Percentiles rank a stretch among this genome's conserved stretches.
These are phyloP conservation scores for Cenopis cana DNA, from an alignment of 2,888 invertebrate species.

Conservation along the genomic window DNA sequence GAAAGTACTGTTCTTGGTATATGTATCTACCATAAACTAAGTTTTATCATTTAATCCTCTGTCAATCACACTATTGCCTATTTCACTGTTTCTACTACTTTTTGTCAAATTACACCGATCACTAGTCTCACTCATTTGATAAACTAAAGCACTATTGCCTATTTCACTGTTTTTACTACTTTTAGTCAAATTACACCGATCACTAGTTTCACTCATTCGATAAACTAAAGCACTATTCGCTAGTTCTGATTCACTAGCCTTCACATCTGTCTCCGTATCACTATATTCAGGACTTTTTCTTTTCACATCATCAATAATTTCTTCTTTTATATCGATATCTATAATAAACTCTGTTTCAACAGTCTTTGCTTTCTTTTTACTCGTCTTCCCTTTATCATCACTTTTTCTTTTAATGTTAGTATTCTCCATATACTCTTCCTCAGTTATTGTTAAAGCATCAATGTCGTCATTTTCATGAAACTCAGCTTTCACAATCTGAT, in stretches of 20 bases:
- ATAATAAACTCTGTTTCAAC: background rate
- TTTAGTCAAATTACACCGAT: background rate
- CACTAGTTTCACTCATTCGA: background rate
- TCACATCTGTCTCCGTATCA: constrained; percentile 7
- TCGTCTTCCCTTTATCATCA: background rate
- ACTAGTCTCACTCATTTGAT: background rate
- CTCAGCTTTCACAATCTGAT: background rate
- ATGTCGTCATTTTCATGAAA: background rate
- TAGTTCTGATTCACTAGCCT: constrained; percentile 6
- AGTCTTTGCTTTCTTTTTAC: background rate
- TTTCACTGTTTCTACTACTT: background rate
- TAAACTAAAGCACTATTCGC: background rate
- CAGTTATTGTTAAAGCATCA: background rate
- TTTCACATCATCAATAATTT: background rate
- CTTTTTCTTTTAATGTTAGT: background rate
- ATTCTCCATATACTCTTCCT: background rate
- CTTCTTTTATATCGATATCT: constrained; percentile 22
- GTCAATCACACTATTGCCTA: background rate
- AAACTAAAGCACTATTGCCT: background rate
- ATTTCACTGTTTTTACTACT: background rate
- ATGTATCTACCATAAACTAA: background rate
- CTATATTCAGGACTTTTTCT: background rate
- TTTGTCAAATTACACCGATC: background rate
- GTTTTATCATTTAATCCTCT: background rate
- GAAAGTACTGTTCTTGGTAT: too few relatives aligned